These are phyloP conservation scores for Sphyrna mokarran DNA, from an alignment of 2,113 vertebrate species.

Conservation along the genomic window DNA sequence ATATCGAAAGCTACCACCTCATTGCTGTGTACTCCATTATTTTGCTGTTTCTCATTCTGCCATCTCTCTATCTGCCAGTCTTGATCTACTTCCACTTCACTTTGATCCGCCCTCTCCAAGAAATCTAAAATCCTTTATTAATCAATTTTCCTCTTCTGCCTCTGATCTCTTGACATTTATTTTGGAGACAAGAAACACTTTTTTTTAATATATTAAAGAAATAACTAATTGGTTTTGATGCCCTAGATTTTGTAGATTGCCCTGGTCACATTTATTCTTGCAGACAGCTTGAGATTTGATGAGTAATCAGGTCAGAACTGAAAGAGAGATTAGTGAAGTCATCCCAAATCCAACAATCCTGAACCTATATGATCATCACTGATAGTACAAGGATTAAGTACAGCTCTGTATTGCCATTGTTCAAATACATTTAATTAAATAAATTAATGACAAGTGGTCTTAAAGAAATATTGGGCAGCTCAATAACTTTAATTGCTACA, in stretches of 20 bases:
- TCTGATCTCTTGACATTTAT: not conserved
- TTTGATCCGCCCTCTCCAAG: not conserved
- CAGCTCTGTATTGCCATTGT: not conserved
- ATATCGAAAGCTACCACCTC: not conserved
- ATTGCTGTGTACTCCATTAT: not conserved
- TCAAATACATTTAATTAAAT: not conserved
- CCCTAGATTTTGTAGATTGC: not conserved
- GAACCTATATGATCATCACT: not conserved
- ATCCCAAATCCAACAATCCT: not conserved
- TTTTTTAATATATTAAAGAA: not conserved
- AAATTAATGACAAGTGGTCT: not conserved
- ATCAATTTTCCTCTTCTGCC: not conserved
- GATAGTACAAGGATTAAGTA: not conserved
- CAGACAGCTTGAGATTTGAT: not conserved
- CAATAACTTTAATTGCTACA: not conserved
- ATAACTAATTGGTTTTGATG: not conserved
- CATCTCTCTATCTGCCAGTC: not conserved
- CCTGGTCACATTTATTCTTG: not conserved
- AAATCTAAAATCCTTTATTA: not conserved
- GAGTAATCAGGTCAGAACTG: not conserved
- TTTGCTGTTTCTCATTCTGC: not conserved
- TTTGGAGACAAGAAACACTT: not conserved
- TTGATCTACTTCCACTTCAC: not conserved
- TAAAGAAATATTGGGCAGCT: not conserved
- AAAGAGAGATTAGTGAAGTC: not conserved